Evolutionary conservation across 2,113 vertebrate species (phyloP), one percentile per base, ranked within the genome.

Genomic region (Hippocampus zosterae): DNA sequence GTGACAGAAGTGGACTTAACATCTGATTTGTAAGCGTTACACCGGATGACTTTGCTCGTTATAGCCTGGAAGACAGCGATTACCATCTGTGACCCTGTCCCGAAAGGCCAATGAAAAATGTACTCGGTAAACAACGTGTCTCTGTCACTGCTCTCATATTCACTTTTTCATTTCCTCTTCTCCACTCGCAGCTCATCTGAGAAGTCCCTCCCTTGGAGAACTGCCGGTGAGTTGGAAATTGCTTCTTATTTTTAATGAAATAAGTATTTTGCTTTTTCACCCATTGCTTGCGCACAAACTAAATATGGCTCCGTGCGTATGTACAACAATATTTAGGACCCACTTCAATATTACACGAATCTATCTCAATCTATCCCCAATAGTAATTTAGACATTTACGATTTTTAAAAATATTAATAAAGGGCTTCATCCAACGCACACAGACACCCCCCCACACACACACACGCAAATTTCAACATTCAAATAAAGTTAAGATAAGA

Each of bases 181-280:
- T n/a, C 44, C 29, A 27, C 25, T 67, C 76, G 87, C 29, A 98
- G 96, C 91, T 99, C 96, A 57, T 98, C 97, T 91, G 96, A 99
- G 90, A 99, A 97, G 91, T 98, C 96, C 77, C 94, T 98, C 91
- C 95, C 95, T 77, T 99, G 97, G 97, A 96, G 94, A 94, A 92
- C 93, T 64, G 85, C 94, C 96, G 97, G 97, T 99, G 95, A 37
- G 80, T 78, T 37, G 23, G 27, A 33, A 48, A 25, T 9, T 50
- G 44, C 10, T 44, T 5, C 8, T 1, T 18, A 52, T 52, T 48
- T 50, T 62, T 3, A 37, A 0, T 21, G n/a, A 41, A 25, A 27
- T 40, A 2, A 18, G 8, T 42, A 64, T 23, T 64, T 21, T 64
- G 8, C 10, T 12, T 27, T 53, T 66, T 66, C 23, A 27, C n/a